Percentiles rank a stretch among this genome's conserved stretches.
phyloP scores from a whole-genome alignment of 1,140 invertebrate species.

The Trichonephila clavata region DNA sequence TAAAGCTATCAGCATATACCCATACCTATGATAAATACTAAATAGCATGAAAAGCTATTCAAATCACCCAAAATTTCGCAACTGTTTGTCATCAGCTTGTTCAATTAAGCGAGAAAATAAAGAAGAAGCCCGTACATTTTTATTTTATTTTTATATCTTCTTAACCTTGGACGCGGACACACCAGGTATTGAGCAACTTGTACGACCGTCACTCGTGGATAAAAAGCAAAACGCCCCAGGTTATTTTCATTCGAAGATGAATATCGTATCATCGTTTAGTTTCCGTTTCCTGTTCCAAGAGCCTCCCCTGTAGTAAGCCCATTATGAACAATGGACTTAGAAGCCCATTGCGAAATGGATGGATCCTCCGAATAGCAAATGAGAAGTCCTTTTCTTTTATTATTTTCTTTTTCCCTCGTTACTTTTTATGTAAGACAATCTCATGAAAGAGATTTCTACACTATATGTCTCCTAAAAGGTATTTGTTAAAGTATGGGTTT shows the following conservation, averaged over 20 bases:
- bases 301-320: constrained; percentile 41
- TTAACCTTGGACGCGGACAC: constrained; percentile 8
- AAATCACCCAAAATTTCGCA: constrained; percentile 35
- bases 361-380: constrained; percentile 52
- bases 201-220: constrained; percentile 5
- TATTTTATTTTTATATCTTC: background rate
- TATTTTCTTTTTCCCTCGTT: background rate
- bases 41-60: constrained; percentile 2
- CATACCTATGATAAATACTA: background rate
- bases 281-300: constrained; percentile 28
- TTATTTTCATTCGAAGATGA: constrained; percentile 49
- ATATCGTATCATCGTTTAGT: constrained; percentile 42
- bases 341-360: constrained; percentile 25
- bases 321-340: constrained; percentile 41
- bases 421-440: constrained; percentile 3
- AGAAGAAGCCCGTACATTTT: constrained; percentile 10
- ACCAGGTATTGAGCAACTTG: background rate
- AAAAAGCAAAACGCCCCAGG: constrained; percentile 35
- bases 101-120: constrained; percentile 43
- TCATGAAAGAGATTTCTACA: background rate
- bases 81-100: constrained; percentile 49
- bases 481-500: background rate
- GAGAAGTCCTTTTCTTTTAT: background rate
- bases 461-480: constrained; percentile 4
- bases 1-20: background rate